Evolutionary conservation across 2,113 vertebrate genomes (phyloP), one percentile per base, ranked within the genome.

Genomic region (Terrapene triunguis): DNA sequence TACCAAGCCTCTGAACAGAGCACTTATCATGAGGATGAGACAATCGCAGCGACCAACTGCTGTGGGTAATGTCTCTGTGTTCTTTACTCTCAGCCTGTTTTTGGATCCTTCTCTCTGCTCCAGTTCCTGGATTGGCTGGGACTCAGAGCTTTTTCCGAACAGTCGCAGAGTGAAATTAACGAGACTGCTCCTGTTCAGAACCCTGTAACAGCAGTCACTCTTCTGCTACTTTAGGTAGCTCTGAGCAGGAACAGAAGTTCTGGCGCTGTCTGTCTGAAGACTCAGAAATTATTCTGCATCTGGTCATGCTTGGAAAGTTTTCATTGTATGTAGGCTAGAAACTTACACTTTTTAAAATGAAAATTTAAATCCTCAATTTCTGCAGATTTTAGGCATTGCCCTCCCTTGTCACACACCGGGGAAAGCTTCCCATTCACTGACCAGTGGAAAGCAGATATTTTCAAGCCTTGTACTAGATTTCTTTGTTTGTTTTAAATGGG

Each of bases 121-220:
- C 65, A n/a, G 35, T 80, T 38, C 19, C 27, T 69, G 35, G 38
- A n/a, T 80, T 53, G 82, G 17, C 32, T 47, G 53, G 44, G 80
- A 7, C 84, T 42, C 22, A 14, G 24, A 27, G 38, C 10, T 11
- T 44, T 44, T 76, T 24, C 38, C 10, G n/a, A 74, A 79, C 47
- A 27, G 12, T 79, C 10, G 0, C 0, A 2, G 51, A 62, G 38
- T 0, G 0, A 44, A 88, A 79, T 4, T 47, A 3, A 38, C 4
- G 14, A 35, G 1, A 81, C 42, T 48, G 38, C 21, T 83, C 2
- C 12, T 35, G 35, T 69, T 69, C 35, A n/a, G 35, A 69, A n/a
- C 32, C 32, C 3, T 14, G 32, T 35, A 65, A 6, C 16, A 27
- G 9, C 29, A 47, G 76, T 42, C 38, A 93, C 9, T 8, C 80